A percentile compares a stretch with the other conserved stretches of the same genome.
phyloP scores from a whole-genome alignment of 2,888 invertebrate species.

The Tachina lurida region DNA sequence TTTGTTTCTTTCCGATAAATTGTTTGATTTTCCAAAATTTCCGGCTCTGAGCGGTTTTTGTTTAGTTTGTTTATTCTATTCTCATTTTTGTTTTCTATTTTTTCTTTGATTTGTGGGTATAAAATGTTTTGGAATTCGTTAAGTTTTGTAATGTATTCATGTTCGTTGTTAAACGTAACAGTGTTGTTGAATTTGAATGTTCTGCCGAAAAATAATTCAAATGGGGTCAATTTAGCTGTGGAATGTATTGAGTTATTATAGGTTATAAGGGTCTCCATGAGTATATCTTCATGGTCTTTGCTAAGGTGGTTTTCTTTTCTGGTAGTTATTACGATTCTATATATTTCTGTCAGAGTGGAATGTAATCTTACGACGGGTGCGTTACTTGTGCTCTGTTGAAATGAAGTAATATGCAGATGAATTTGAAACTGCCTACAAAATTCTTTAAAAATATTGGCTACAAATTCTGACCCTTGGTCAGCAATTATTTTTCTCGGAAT shows the following conservation, averaged over 20 bases:
- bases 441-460: slow-evolving; percentile 28
- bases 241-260: background rate
- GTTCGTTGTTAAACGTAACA: background rate
- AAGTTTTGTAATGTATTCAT: slow-evolving; percentile 37
- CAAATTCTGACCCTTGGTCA: slow-evolving; percentile 27
- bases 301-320: too few relatives aligned
- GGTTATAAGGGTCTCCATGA: slow-evolving; percentile 28
- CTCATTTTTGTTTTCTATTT: background rate
- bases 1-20: background rate
- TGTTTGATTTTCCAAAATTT: slow-evolving; percentile 9
- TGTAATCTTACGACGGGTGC: background rate
- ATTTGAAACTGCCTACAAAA: slow-evolving; percentile 27
- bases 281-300: slow-evolving; percentile 1
- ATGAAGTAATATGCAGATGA: slow-evolving; percentile 9
- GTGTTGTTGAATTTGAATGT: background rate
- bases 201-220: too few relatives aligned
- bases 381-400: background rate
- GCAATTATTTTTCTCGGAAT: slow-evolving; percentile 18
- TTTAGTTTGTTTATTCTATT: slow-evolving; percentile 24
- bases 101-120: background rate
- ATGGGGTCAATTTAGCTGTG: slow-evolving; percentile 24
- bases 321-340: background rate
- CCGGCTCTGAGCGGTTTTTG: background rate
- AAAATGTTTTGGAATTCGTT: slow-evolving; percentile 30
- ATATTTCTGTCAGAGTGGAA: slow-evolving; percentile 57